phyloP scores from a whole-genome alignment of 2,888 invertebrate genomes.

The Xylota segnis region DNA sequence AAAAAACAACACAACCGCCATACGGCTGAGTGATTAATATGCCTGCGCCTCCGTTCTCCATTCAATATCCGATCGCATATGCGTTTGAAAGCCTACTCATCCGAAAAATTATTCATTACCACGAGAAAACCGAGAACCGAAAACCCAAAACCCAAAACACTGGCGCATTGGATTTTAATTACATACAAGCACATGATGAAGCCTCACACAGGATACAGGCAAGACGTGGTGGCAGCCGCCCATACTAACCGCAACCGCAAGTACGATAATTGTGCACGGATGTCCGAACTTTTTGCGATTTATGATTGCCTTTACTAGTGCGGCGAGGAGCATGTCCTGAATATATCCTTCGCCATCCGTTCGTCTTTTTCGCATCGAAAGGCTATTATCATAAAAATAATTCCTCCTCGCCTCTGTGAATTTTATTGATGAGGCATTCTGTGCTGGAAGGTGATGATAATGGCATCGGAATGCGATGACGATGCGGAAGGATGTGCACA shows the following conservation, averaged over 20 bases:
- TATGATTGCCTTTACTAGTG: neutral
- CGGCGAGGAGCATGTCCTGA: neutral
- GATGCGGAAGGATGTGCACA: constrained; percentile 23
- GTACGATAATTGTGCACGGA: neutral
- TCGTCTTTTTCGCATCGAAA: constrained; percentile 6
- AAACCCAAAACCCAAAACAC: neutral
- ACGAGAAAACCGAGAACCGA: constrained; percentile 2
- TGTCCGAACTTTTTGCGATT: constrained; percentile 21
- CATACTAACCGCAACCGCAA: constrained; percentile 9
- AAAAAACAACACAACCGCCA: constrained; percentile 2
- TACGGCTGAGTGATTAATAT: constrained; percentile 27
- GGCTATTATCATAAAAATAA: constrained; percentile 21
- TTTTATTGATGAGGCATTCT: constrained; percentile 4
- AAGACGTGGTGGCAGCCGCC: neutral
- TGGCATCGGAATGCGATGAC: constrained; percentile 31
- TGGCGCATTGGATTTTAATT: constrained; percentile 57
- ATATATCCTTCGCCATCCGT: constrained; percentile 28
- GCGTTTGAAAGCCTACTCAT: constrained; percentile 34
- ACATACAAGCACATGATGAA: constrained; percentile 38
- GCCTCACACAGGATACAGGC: constrained; percentile 1
- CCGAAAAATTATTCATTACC: constrained; percentile 58
- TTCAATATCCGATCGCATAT: constrained; percentile 8
- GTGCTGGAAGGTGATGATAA: neutral
- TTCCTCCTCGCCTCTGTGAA: neutral
- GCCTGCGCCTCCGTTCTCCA: neutral